Base-by-base conservation (phyloP, 1,140 invertebrate species). In the Melipona quadrifasciata region DNA sequence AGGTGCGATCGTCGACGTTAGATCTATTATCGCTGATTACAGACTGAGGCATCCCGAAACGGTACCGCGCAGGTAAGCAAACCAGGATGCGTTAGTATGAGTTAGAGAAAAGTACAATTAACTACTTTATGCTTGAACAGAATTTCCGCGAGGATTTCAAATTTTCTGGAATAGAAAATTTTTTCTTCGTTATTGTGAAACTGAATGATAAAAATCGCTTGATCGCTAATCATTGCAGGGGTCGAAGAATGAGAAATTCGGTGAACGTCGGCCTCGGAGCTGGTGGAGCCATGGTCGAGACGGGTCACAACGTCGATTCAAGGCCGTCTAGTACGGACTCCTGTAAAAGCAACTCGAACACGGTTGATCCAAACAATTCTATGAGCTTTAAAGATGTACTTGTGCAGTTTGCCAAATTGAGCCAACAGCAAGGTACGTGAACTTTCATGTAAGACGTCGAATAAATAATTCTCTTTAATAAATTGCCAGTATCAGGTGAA, bases 21-120 rank as follows among this genome's bases (percentile, higher is more conserved):
- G 97, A 91, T 97, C 97, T 10, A 97, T 98, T 76, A 98, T 98
- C 90, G 97, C 97, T 2, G 97, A 98, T 93, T 97, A 98, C 91
- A 95, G 97, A 84, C 96, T 97, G 71, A 95, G 96, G 85, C 96
- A 97, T 93, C 97, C 97, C 0, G 96, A 97, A 87, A 94, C 95
- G 16, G 96, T 97, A 1, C 97, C 97, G 0, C 92, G 96, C 86
- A 95, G 97, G 92, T 94, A 86, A 89, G 64, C 71, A 71, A 39
- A 8, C 31, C 31, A 47, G 10, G 39, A 47, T 39, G 39, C 39
- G 39, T 47, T 10, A 47, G 6, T 47, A 0, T 11, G 39, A 47
- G 8, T 47, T 6, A 47, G 39, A 47, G 39, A 8, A 10, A 8
- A 8, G 0, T 47, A 47, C 39, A 11, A 10, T 47, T 31, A 31